These are phyloP conservation scores for Pithys albifrons DNA, from an alignment of 2,113 vertebrate species.

Conservation along the genomic window DNA sequence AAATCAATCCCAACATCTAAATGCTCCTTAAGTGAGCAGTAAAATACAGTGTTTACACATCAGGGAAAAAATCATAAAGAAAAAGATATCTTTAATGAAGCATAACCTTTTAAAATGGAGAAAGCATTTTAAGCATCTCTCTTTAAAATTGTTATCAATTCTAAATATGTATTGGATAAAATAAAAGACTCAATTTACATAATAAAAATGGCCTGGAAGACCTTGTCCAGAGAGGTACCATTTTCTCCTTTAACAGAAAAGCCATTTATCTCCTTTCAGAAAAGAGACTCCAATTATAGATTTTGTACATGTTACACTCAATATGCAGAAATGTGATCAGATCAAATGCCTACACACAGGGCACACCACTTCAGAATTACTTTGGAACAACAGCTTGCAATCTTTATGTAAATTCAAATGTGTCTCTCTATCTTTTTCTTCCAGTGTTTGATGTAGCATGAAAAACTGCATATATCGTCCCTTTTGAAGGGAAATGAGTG, in stretches of 20 bases:
- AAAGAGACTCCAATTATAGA: slow-evolving; percentile 85
- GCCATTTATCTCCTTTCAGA: slow-evolving; percentile 72
- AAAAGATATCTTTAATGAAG: not conserved
- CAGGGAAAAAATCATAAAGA: not conserved
- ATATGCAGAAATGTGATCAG: slow-evolving; percentile 69
- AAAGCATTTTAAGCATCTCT: not conserved
- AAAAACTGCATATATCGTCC: slow-evolving; percentile 61
- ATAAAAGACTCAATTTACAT: not conserved
- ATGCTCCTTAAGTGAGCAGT: not conserved
- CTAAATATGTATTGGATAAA: not conserved
- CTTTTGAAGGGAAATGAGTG: slow-evolving; percentile 66
- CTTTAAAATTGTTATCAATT: not conserved
- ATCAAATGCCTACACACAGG: slow-evolving; percentile 77
- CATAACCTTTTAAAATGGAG: not conserved
- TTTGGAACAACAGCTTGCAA: slow-evolving; percentile 81
- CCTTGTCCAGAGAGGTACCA: not conserved
- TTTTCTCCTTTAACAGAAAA: slow-evolving; percentile 34
- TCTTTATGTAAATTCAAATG: slow-evolving; percentile 75
- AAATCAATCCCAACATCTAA: not conserved
- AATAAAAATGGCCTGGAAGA: not conserved
- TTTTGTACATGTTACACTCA: slow-evolving; percentile 77
- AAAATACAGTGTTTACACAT: not conserved
- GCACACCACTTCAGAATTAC: slow-evolving; percentile 73
- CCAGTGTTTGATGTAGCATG: slow-evolving; percentile 53
- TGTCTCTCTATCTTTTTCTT: slow-evolving; percentile 57